A percentile compares a stretch with the other conserved stretches of the same genome.
phyloP scores from a whole-genome alignment of 2,888 invertebrate species.

The Phyllotreta cruciferae region DNA sequence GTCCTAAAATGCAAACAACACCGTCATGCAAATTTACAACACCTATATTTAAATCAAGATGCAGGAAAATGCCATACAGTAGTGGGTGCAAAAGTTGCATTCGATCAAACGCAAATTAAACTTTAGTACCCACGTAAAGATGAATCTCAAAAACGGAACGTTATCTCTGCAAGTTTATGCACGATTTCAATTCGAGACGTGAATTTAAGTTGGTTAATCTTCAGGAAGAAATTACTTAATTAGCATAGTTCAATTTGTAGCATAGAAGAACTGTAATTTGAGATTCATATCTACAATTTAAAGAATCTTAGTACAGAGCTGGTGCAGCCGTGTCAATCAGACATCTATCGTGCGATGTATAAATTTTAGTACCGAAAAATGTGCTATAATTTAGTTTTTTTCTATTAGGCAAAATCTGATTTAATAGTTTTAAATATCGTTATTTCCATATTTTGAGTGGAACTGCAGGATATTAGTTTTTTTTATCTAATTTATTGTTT shows the following conservation, averaged over 20 bases:
- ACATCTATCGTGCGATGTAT: conserved; percentile 21
- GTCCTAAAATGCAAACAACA: conserved; percentile 61
- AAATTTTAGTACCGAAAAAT: conserved; percentile 7
- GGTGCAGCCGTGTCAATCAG: conserved; percentile 25
- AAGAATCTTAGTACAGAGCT: conserved; percentile 18
- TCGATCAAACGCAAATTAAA: conserved; percentile 22
- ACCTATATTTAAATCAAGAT: conserved; percentile 38
- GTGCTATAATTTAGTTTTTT: conserved; percentile 23
- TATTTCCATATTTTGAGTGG: too few species aligned
- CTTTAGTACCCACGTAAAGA: conserved; percentile 3
- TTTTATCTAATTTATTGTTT: too few species aligned
- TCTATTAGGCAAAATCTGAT: not conserved
- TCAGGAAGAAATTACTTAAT: not conserved
- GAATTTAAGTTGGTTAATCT: too few species aligned
- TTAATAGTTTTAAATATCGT: too few species aligned
- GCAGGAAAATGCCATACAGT: conserved; percentile 16
- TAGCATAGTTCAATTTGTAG: not conserved
- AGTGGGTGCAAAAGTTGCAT: conserved; percentile 3
- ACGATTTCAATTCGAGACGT: too few species aligned
- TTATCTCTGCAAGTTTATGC: too few species aligned
- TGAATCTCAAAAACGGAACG: too few species aligned
- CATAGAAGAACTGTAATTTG: not conserved
- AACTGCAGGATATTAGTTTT: too few species aligned
- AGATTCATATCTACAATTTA: conserved; percentile 1
- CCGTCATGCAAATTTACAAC: conserved; percentile 57